phyloP scores from a whole-genome alignment of 2,888 invertebrate species.

The Pseudococcus longispinus region DNA sequence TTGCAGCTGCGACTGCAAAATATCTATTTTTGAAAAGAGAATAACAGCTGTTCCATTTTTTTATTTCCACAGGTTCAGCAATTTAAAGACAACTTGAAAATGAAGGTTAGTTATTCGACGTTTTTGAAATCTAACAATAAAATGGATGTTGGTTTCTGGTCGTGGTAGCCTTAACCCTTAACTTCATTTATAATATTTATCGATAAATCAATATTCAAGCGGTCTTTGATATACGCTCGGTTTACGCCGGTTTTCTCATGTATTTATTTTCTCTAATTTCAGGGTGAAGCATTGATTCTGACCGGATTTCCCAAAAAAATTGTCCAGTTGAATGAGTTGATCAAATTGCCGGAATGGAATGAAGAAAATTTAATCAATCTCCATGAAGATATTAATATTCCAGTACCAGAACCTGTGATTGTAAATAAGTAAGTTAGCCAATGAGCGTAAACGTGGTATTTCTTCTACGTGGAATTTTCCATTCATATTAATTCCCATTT shows the following conservation, averaged over 20 bases:
- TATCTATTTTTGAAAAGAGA: not conserved
- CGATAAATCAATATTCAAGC: not conserved
- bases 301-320: constrained; percentile 94
- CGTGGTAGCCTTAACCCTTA: too few species aligned
- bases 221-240: not conserved
- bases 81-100: constrained; percentile 86
- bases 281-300: constrained; percentile 85
- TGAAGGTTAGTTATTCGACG: constrained; percentile 67
- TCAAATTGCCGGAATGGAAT: constrained; percentile 83
- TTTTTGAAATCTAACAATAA: too few species aligned
- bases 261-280: constrained; percentile 56
- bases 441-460: not conserved
- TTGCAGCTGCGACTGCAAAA: too few species aligned
- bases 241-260: not conserved
- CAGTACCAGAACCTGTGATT: constrained; percentile 80
- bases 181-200: not conserved
- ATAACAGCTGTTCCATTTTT: not conserved
- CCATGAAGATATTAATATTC: constrained; percentile 85
- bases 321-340: constrained; percentile 83
- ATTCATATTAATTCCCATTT: not conserved
- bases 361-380: constrained; percentile 80
- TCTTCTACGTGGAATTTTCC: not conserved
- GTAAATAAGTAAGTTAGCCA: constrained; percentile 64
- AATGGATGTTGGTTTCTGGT: too few species aligned
- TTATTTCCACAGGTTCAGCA: constrained; percentile 77